Base-by-base conservation (phyloP, 2,888 invertebrate species). In the Heliconius aoede region DNA sequence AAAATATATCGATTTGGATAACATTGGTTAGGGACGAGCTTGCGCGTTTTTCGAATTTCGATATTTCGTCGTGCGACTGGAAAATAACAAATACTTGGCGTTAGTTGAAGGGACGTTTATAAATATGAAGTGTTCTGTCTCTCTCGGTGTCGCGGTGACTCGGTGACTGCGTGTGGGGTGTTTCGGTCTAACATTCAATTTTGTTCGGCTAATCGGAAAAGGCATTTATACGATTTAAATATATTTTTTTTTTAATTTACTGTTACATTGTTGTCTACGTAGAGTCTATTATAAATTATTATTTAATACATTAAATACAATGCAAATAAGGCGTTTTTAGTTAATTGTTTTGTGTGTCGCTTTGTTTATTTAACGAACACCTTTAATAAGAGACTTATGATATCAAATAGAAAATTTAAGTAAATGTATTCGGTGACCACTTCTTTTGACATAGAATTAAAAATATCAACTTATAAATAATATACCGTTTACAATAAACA, bases 211-310 rank as follows among this genome's bases (percentile, higher is more conserved):
- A 88, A 85, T 84, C 87, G 82, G 80, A 83, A 88, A 89, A 90
- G 88, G 93, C 93, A 93, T 93, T 93, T 93, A 93, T 90, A 88
- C 78, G 87, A 86, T 86, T 88, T 90, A 85, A 86, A 87, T 88
- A 89, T 87, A 87, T 69, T 87, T 90, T 87, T 87, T 51, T 87
- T 90, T 90, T 90, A 89, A 87, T 87, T 87, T 87, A 89, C 89
- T 91, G 92, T 93, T 92, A 91, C 88, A 90, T 89, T 90, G 90
- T 93, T 92, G 87, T 91, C 88, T 87, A 87, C 88, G 88, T 92
- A 92, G 91, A 92, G 89, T 90, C 89, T 92, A 90, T 92, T 88
- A 89, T 92, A 93, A 92, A 91, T 93, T 92, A 93, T 92, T 93
- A 85, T 88, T 89, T 88, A 88, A 88, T 88, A 84, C 88, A 86